A percentile compares a stretch with the other conserved stretches of the same genome.
Evolutionary conservation across 2,113 vertebrate genomes (phyloP).

Genomic region (Hemiscyllium ocellatum): DNA sequence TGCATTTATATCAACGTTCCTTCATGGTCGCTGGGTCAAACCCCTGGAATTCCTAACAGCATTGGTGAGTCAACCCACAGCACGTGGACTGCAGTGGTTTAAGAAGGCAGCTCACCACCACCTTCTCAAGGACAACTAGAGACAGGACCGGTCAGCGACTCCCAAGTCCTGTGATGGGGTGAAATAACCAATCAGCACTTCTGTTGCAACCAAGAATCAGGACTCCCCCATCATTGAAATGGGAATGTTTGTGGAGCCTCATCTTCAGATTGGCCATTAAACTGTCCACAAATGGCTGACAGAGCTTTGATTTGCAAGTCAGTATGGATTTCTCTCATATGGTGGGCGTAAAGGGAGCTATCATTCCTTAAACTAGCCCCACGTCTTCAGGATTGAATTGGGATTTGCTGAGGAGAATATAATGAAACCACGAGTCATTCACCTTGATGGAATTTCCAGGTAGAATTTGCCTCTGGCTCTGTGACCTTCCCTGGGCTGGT

Average conservation of each 20-base stretch:
- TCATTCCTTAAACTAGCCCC: not conserved
- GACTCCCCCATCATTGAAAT: not conserved
- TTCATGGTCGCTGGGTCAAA: no score
- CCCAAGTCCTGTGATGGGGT: no score
- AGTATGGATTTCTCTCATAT: not conserved
- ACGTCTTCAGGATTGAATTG: not conserved
- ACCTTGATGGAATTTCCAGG: constrained; percentile 57
- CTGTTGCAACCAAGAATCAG: no score
- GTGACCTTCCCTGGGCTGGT: constrained; percentile 37
- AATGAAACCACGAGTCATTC: not conserved
- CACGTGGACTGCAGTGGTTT: no score
- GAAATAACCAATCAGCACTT: no score
- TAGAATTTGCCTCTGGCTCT: constrained; percentile 50
- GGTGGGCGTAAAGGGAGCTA: not conserved
- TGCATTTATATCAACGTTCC: no score
- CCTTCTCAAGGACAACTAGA: no score
- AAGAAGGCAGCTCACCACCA: no score
- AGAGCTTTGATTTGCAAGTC: not conserved
- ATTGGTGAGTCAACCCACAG: no score
- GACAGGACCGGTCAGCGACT: no score
- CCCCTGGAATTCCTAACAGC: no score
- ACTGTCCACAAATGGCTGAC: not conserved
- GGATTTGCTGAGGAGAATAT: not conserved
- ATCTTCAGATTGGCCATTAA: not conserved
- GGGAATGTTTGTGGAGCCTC: not conserved